Evolutionary conservation across 1,140 invertebrate genomes (phyloP), one percentile per base, ranked within the genome.

Genomic region (Leptonema lineaticorne): DNA sequence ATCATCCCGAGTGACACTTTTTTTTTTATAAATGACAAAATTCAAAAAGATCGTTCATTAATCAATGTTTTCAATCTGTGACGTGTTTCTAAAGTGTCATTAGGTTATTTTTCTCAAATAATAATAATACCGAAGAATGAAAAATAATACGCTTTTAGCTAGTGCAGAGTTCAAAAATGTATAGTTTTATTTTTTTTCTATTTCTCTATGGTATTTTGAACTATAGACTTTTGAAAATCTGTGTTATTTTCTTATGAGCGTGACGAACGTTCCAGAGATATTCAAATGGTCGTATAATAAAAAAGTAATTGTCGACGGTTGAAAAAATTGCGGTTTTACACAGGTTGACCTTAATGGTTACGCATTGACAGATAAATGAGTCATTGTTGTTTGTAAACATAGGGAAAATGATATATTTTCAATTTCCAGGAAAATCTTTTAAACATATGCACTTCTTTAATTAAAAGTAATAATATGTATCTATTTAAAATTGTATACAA

Each of bases 341-440:
- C 22, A n/a, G 7, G 20, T 8, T 53, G 50, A 53, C 50, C 50
- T 53, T 24, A 53, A 24, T 24, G 50, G 5, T 16, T 11, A 41
- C 37, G 22, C 50, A 48, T 18, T 9, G 46, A 48, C 46, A 48
- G 9, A n/a, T 8, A 22, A 1, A 24, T 53, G 50, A 53, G 50
- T 53, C 50, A 53, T 53, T 26, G 22, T 4, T 53, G 50, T 53
- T 53, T 53, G 50, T 53, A 53, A 53, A 53, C 50, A 53, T 24
- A 11, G 22, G 9, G 5, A 53, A 41, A 14, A 41, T 16, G 37
- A 14, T 16, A 41, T 11, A 11, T 4, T 11, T n/a, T n/a, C n/a
- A n/a, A n/a, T n/a, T n/a, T n/a, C n/a, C n/a, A n/a, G n/a, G n/a
- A n/a, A n/a, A n/a, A n/a, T n/a, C n/a, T n/a, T n/a, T n/a, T n/a